These are phyloP conservation scores for Gonioctena quinquepunctata DNA, from an alignment of 1,140 invertebrate species.

Conservation along the genomic window DNA sequence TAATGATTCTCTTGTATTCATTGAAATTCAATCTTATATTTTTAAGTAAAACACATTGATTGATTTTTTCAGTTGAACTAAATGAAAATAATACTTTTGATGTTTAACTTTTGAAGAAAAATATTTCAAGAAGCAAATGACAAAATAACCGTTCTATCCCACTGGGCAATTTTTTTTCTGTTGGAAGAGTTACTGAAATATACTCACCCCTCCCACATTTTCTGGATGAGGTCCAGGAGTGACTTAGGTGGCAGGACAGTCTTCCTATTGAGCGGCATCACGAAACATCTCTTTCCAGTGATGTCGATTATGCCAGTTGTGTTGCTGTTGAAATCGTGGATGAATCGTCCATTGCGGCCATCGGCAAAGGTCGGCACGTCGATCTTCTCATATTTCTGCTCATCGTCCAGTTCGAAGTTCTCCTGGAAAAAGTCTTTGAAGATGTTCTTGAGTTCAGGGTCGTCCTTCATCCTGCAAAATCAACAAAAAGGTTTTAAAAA, in stretches of 20 bases:
- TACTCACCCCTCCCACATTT: constrained; percentile 71
- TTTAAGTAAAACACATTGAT: no score
- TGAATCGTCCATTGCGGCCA: constrained; percentile 77
- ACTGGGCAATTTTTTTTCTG: no score
- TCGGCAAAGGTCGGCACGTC: constrained; percentile 79
- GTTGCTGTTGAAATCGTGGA: constrained; percentile 87
- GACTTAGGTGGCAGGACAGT: constrained; percentile 76
- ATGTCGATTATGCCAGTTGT: constrained; percentile 86
- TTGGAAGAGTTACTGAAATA: no score
- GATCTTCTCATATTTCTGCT: constrained; percentile 74
- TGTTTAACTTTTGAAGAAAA: neutral
- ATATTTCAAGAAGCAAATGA: no score
- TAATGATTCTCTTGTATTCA: no score
- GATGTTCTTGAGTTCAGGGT: constrained; percentile 46
- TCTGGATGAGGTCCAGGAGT: constrained; percentile 77
- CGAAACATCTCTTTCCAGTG: constrained; percentile 77
- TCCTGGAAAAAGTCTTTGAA: constrained; percentile 69
- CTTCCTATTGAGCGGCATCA: constrained; percentile 83
- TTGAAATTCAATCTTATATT: no score
- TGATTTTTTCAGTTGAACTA: no score
- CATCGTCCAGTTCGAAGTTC: constrained; percentile 73
- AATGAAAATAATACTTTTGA: no score
- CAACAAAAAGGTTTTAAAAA: no score
- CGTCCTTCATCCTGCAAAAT: constrained; percentile 39
- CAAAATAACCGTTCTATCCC: no score